Percentiles rank a stretch among this genome's conserved stretches.
Evolutionary conservation across 2,888 invertebrate genomes (phyloP).

Genomic region (Himalopsyche tibetana): DNA sequence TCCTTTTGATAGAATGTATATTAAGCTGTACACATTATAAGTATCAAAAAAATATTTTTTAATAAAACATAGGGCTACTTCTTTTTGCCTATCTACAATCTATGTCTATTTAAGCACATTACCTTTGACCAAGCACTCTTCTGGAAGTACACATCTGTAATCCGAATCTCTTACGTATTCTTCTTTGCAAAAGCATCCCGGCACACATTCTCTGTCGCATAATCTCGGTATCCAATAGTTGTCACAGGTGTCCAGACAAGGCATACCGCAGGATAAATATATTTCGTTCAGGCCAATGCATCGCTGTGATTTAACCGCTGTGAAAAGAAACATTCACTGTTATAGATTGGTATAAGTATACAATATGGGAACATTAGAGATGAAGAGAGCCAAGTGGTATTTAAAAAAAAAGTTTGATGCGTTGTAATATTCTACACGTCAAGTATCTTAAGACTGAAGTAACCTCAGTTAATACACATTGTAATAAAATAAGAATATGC

Average conservation of each 20-base stretch:
- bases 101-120: conserved; percentile 50
- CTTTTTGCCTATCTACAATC: not conserved
- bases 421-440: too few relatives aligned
- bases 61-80: too few relatives aligned
- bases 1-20: too few relatives aligned
- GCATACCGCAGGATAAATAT: conserved; percentile 29
- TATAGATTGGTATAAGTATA: not conserved
- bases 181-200: conserved; percentile 63
- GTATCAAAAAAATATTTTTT: too few relatives aligned
- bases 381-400: too few relatives aligned
- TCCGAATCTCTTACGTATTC: conserved; percentile 60
- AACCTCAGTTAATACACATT: too few relatives aligned
- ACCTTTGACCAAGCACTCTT: conserved; percentile 52
- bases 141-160: conserved; percentile 58
- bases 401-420: too few relatives aligned
- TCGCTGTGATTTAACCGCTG: not conserved
- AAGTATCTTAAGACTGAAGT: too few relatives aligned
- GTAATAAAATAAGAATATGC: too few relatives aligned
- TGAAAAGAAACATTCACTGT: not conserved
- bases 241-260: conserved; percentile 46
- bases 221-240: conserved; percentile 41
- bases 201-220: conserved; percentile 55
- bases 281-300: conserved; percentile 25
- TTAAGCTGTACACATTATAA: too few relatives aligned
- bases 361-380: too few relatives aligned